Evolutionary conservation across 2,888 invertebrate genomes (phyloP), one percentile per base, ranked within the genome.

Genomic region (Orthosia incerta): DNA sequence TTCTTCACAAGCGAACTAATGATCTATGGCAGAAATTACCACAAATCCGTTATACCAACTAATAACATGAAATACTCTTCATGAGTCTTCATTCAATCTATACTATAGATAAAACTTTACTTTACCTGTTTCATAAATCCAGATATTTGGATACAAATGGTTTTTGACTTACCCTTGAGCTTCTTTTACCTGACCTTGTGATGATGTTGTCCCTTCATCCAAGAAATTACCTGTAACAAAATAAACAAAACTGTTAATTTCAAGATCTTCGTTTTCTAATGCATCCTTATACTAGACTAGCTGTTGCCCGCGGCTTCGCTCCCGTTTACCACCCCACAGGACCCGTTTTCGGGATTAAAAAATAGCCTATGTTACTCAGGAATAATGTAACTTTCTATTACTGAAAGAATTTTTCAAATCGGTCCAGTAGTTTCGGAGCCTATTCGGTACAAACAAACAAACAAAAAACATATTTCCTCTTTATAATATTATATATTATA

Each of bases 191-290:
- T 80, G 61, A 57, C 46, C 61, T 1, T 18, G 23, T 53, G 4
- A 57, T 46, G 46, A 16, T 62, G 50, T 5, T 4, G 18, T 39
- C 39, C 39, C 15, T 53, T 51, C 13, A 55, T 50, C n/a, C 13
- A 56, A 26, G 18, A 23, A 20, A 55, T 16, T 65, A 83, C 64
- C 80, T 80, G 65, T 0, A 80, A 79, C 83, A 79, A 80, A 9
- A 55, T 11, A 73, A 73, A 83, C 3, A 23, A 45, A n/a, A 20
- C 2, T 12, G 18, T 73, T 62, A 65, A 18, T 53, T 12, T 39
- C 55, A 18, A 11, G 3, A 39, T 51, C 16, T 45, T 55, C 13
- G 0, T n/a, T 1, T 11, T n/a, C 1, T 9, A 31, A 18, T n/a
- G n/a, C n/a, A n/a, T n/a, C n/a, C n/a, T n/a, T n/a, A n/a, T n/a